Conservation (phyloP, 2,888 invertebrate species). For the Operophtera brumata region DNA sequence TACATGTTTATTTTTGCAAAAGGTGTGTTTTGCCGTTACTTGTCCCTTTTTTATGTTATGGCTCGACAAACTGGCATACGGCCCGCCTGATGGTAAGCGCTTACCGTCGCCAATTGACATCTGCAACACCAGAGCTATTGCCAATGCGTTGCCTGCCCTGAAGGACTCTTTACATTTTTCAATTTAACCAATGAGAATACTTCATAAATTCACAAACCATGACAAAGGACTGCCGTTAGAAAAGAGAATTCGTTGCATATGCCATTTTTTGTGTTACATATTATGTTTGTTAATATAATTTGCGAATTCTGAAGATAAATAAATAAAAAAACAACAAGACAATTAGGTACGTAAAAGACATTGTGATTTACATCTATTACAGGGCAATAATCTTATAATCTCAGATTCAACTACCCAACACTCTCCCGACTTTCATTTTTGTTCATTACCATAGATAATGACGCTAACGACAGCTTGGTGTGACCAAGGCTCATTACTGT, state of each 20-base stretch:
- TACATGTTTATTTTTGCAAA: conserved; percentile 20
- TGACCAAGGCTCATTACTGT: conserved; percentile 53
- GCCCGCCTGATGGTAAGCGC: too few species aligned
- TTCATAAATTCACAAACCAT: too few species aligned
- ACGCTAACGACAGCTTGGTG: conserved; percentile 50
- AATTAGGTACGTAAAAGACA: background rate
- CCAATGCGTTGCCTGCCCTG: too few species aligned
- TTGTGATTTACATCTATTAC: conserved; percentile 15
- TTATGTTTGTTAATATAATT: background rate
- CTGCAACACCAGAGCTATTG: too few species aligned
- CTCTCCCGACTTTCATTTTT: conserved; percentile 51
- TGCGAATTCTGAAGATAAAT: background rate
- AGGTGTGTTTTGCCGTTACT: conserved; percentile 1
- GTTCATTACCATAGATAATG: conserved; percentile 42
- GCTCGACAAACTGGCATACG: too few species aligned
- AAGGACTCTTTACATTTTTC: too few species aligned
- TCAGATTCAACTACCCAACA: conserved; percentile 28
- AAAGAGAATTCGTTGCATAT: too few species aligned
- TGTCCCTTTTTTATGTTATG: background rate
- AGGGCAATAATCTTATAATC: conserved; percentile 31
- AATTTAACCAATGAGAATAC: too few species aligned
- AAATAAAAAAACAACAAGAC: background rate
- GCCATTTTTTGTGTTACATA: too few species aligned
- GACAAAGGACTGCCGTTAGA: too few species aligned
- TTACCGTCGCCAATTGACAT: too few species aligned